These are phyloP conservation scores for Plotosus lineatus DNA, from an alignment of 2,113 vertebrate genomes.

Conservation along the genomic window DNA sequence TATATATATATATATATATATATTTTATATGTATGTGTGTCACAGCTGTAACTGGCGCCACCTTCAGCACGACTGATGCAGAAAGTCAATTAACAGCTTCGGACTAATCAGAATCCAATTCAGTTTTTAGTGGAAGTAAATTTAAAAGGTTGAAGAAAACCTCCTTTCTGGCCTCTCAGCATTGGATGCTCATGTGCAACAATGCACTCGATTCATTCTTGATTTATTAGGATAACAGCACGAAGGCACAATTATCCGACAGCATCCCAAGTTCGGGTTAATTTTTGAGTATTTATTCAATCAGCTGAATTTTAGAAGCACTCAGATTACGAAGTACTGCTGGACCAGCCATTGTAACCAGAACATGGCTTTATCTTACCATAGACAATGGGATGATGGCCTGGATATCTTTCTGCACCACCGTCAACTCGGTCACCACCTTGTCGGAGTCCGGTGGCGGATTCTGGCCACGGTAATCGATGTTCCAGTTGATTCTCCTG, in stretches of 20 bases:
- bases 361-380: constrained; percentile 74
- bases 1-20: no score
- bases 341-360: not conserved
- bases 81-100: not conserved
- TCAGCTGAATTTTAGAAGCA: not conserved
- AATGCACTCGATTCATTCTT: constrained; percentile 37
- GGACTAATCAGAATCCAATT: not conserved
- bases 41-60: not conserved
- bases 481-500: constrained; percentile 96
- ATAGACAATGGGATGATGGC: constrained; percentile 95
- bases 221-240: constrained; percentile 19
- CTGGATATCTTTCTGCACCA: constrained; percentile 93
- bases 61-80: not conserved
- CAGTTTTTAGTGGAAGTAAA: not conserved
- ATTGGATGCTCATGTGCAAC: constrained; percentile 47
- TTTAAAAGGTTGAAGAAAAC: constrained; percentile 36
- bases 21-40: no score
- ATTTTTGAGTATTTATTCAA: not conserved
- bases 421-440: constrained; percentile 92
- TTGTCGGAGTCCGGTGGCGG: constrained; percentile 86
- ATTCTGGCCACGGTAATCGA: constrained; percentile 88
- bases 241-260: constrained; percentile 34
- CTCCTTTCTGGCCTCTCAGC: not conserved
- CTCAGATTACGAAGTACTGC: not conserved
- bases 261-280: not conserved